Evolutionary conservation across 2,888 invertebrate species (phyloP).

Genomic region (Melanophora roralis): DNA sequence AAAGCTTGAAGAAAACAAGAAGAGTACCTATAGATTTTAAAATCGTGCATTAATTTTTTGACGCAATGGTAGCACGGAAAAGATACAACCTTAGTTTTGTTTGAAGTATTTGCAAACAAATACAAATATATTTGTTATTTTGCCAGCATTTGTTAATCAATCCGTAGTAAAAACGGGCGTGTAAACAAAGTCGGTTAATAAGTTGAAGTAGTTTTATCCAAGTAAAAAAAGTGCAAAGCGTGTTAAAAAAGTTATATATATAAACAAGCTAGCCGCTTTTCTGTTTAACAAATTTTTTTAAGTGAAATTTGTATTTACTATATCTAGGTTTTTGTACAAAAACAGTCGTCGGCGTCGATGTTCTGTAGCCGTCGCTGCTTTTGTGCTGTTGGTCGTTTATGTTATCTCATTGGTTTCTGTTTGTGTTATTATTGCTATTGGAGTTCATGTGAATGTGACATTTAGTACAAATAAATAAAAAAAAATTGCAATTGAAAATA

Average conservation of each 20-base stretch:
- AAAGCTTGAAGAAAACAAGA: too few relatives aligned
- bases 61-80: neutral
- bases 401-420: slow-evolving; percentile 8
- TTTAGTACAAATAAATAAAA: slow-evolving; percentile 49
- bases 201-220: neutral
- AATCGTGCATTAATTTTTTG: too few relatives aligned
- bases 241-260: slow-evolving; percentile 2
- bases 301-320: too few relatives aligned
- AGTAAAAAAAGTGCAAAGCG: slow-evolving; percentile 8
- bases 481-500: neutral
- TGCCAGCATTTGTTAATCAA: slow-evolving; percentile 55
- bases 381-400: slow-evolving; percentile 6
- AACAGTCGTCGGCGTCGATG: neutral
- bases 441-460: slow-evolving; percentile 63
- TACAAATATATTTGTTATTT: slow-evolving; percentile 22
- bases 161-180: slow-evolving; percentile 30
- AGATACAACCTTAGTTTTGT: slow-evolving; percentile 17
- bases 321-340: too few relatives aligned
- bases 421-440: slow-evolving; percentile 7
- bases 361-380: slow-evolving; percentile 12
- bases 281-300: slow-evolving; percentile 6
- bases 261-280: slow-evolving; percentile 3
- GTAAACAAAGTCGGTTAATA: neutral
- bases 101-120: slow-evolving; percentile 21
- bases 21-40: too few relatives aligned